Conservation (phyloP, 1,140 invertebrate genomes). For the Drosophila orena region DNA sequence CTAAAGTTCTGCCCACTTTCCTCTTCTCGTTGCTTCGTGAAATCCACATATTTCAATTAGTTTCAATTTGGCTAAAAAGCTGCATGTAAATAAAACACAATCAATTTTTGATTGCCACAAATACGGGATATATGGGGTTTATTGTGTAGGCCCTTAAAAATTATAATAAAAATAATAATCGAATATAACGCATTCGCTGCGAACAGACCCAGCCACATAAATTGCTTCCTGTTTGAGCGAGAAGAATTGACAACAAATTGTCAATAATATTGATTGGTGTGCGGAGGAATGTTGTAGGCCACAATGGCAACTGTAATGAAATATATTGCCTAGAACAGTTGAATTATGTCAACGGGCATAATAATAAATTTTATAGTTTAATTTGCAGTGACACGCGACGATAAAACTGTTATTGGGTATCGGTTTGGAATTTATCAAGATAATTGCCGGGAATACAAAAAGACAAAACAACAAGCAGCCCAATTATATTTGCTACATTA, state of each 20-base stretch:
- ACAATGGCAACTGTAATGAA: constrained; percentile 44
- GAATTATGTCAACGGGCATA: constrained; percentile 75
- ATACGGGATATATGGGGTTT: constrained; percentile 32
- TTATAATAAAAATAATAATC: constrained; percentile 65
- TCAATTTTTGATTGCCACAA: constrained; percentile 68
- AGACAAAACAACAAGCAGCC: too few species aligned
- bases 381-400: constrained; percentile 50
- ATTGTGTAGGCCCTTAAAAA: constrained; percentile 54
- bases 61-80: constrained; percentile 73
- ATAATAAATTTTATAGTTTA: constrained; percentile 79
- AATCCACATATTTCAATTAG: constrained; percentile 74
- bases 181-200: constrained; percentile 67
- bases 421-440: constrained; percentile 29
- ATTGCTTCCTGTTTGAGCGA: constrained; percentile 43
- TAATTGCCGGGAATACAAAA: too few species aligned
- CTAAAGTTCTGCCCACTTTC: constrained; percentile 47
- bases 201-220: constrained; percentile 33
- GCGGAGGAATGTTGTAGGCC: constrained; percentile 43
- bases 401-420: constrained; percentile 9
- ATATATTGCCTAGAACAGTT: constrained; percentile 77
- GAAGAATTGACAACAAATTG: constrained; percentile 78
- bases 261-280: constrained; percentile 66
- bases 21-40: constrained; percentile 2
- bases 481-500: too few species aligned
- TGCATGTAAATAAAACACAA: not conserved